Evolutionary conservation across 2,797 vertebrate genomes (phyloP).

Genomic region (Lithobates pipiens): DNA sequence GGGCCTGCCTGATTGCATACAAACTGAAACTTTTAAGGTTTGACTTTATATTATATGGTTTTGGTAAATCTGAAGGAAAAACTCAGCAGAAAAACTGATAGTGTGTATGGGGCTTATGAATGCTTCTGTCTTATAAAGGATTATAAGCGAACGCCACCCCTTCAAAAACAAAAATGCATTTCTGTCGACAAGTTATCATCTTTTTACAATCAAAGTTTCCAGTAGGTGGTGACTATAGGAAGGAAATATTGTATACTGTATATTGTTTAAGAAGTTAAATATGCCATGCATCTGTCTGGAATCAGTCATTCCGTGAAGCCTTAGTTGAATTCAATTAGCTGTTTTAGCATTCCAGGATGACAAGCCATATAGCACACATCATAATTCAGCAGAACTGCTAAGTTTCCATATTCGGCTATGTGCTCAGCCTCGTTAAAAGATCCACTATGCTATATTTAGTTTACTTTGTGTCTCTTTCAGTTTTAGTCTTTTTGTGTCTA

Average conservation of each 20-base stretch:
- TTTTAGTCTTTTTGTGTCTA: neutral
- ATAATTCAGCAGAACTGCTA: conserved; percentile 9
- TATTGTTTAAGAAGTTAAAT: conserved; percentile 21
- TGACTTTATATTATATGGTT: no score
- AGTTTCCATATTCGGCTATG: conserved; percentile 52
- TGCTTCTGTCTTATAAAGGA: no score
- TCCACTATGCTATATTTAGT: neutral
- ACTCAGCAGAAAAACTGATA: no score
- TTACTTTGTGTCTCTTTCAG: neutral
- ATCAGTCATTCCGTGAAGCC: conserved; percentile 12
- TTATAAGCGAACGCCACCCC: no score
- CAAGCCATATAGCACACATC: conserved; percentile 10
- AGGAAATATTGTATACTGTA: neutral
- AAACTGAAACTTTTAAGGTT: no score
- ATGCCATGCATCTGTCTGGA: conserved; percentile 29
- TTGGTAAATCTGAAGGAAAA: no score
- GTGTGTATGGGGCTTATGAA: no score
- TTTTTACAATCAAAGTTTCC: neutral
- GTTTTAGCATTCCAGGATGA: conserved; percentile 34
- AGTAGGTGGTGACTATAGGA: neutral
- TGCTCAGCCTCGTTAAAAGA: neutral
- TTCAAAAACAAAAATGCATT: no score
- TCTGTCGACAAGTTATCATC: no score
- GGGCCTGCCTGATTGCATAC: no score
- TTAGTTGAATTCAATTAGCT: conserved; percentile 16